Evolutionary conservation across 2,113 vertebrate species (phyloP).

Genomic region (Myiozetetes cayanensis): DNA sequence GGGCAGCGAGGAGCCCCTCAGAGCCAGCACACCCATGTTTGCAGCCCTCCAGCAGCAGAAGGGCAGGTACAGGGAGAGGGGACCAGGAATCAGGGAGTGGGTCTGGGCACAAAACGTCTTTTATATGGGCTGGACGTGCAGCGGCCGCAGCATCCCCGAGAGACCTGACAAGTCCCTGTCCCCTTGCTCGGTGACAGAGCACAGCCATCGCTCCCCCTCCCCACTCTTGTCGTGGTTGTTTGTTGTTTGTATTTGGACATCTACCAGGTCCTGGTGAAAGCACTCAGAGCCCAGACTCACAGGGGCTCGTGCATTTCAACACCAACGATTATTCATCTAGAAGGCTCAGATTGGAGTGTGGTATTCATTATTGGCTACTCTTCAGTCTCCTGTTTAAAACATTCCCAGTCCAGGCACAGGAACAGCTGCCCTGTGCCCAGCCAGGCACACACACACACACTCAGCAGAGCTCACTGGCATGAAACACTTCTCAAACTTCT

Average conservation of each 20-base stretch:
- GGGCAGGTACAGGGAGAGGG: not conserved
- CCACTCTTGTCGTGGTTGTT: not conserved
- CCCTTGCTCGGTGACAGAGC: not conserved
- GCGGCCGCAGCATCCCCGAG: rapidly evolving
- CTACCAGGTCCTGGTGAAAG: not conserved
- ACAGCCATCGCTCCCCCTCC: not conserved
- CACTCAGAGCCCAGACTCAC: not conserved
- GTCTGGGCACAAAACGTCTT: not conserved
- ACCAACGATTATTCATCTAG: not conserved
- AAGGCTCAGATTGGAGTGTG: not conserved
- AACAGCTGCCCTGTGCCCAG: not conserved
- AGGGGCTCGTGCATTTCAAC: not conserved
- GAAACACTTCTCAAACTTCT: not conserved
- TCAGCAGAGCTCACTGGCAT: not conserved
- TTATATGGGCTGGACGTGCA: rapidly evolving
- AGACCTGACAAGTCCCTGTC: not conserved
- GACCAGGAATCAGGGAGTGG: rapidly evolving
- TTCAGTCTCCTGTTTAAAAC: not conserved
- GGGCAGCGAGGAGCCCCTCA: rapidly evolving
- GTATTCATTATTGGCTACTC: not conserved
- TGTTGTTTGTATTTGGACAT: not conserved
- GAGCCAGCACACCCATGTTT: rapidly evolving
- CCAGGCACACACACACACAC: not conserved
- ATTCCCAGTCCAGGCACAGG: not conserved
- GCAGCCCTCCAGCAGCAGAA: not conserved